Conservation (phyloP, 2,113 vertebrate genomes). For the Amphilophus citrinellus region DNA sequence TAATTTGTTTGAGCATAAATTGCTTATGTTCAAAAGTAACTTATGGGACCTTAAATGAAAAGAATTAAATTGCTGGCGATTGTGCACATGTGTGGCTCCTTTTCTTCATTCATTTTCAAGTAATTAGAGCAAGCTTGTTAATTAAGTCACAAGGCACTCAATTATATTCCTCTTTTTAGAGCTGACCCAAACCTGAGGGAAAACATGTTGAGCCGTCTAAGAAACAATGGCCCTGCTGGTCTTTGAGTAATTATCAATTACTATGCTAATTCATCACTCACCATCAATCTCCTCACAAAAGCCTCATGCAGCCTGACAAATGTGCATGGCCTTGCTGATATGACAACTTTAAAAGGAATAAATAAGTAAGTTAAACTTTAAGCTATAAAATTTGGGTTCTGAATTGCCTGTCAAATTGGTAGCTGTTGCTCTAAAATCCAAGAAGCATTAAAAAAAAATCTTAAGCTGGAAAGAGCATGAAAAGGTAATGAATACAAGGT, state of each 20-base stretch:
- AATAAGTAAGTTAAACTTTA: neutral
- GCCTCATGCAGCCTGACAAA: conserved; percentile 40
- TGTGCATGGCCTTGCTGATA: conserved; percentile 19
- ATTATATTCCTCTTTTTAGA: conserved; percentile 78
- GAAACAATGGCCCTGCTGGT: conserved; percentile 77
- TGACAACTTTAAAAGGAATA: conserved; percentile 18
- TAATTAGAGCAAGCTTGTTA: conserved; percentile 76
- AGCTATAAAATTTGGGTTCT: neutral
- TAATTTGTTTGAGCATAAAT: neutral
- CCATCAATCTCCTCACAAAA: conserved; percentile 48
- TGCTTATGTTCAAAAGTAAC: conserved; percentile 24
- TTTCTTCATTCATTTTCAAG: conserved; percentile 50
- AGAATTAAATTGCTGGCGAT: neutral
- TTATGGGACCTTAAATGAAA: conserved; percentile 18
- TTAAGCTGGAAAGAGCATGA: neutral
- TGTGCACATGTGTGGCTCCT: neutral
- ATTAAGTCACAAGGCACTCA: conserved; percentile 79
- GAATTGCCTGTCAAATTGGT: conserved; percentile 1
- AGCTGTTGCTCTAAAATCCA: too few relatives aligned
- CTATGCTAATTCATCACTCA: conserved; percentile 78
- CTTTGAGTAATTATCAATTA: conserved; percentile 82
- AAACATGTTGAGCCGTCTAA: conserved; percentile 75
- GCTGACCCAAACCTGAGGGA: conserved; percentile 78
- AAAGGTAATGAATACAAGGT: neutral
- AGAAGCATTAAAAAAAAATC: neutral